Evolutionary conservation across 2,888 invertebrate genomes (phyloP).

Genomic region (Eretmocerus hayati): DNA sequence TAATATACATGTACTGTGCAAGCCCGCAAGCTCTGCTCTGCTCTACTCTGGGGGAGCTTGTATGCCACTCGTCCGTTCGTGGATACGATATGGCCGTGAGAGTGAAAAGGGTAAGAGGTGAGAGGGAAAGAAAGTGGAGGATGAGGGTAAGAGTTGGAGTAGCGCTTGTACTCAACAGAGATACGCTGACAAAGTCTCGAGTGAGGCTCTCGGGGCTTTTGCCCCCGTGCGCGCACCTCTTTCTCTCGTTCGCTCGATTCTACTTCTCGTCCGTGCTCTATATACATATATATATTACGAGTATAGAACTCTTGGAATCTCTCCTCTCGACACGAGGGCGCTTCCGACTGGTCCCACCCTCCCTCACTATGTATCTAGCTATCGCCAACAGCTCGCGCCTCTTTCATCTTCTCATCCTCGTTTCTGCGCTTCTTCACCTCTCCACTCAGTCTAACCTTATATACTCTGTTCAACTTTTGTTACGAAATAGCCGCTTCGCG

Average conservation of each 20-base stretch:
- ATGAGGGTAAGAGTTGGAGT: constrained; percentile 24
- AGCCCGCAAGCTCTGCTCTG: no score
- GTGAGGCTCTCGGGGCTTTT: constrained; percentile 19
- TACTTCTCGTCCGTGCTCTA: constrained; percentile 8
- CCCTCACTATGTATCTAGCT: neutral
- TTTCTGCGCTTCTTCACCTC: no score
- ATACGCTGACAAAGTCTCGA: constrained; percentile 42
- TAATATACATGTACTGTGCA: no score
- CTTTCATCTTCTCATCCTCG: no score
- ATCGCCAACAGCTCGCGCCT: no score
- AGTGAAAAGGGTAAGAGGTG: no score
- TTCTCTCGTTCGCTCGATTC: constrained; percentile 24
- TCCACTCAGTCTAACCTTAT: no score
- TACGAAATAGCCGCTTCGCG: no score
- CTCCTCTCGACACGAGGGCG: constrained; percentile 39
- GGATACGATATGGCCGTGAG: no score
- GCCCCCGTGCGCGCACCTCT: constrained; percentile 9
- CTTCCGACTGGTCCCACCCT: constrained; percentile 20
- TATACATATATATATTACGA: constrained; percentile 9
- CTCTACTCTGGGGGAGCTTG: no score
- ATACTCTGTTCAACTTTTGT: no score
- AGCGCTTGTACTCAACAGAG: constrained; percentile 34
- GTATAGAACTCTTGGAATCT: constrained; percentile 41
- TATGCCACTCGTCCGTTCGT: no score
- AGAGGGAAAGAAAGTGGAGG: constrained; percentile 7